Evolutionary conservation across 2,888 invertebrate genomes (phyloP), one percentile per base, ranked within the genome.

Genomic region (Emmelina monodactyla): DNA sequence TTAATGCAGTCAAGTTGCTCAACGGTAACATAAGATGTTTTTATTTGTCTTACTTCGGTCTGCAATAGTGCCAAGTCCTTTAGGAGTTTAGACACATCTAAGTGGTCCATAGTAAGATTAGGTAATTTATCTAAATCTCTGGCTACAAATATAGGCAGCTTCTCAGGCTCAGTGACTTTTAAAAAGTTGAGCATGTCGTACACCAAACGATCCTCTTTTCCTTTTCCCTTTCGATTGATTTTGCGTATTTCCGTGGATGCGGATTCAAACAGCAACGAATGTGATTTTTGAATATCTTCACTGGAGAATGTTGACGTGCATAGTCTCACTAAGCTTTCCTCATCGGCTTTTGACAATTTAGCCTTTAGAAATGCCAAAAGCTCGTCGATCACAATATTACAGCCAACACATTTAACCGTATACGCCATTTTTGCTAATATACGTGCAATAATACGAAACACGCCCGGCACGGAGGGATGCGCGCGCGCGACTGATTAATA

Each of bases 191-290:
- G 32, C 2, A 46, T 46, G 12, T 44, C 44, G 1, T 28, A 25
- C 10, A 46, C 3, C 9, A 35, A 32, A 1, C 44, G 33, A n/a
- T 36, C 32, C 34, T 43, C 40, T 31, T 44, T 46, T n/a, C 44
- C 44, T 5, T 38, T 22, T 1, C 35, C 13, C 35, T 45, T 47
- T 2, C 46, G 31, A 3, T 5, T n/a, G 2, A 37, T 30, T 32
- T 40, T 47, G 1, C 39, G 33, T 6, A 28, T 10, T 3, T 40
- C 42, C n/a, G 39, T 30, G 6, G 46, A 32, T 6, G 44, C n/a
- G 1, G 43, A 39, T 19, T 43, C 42, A 28, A 42, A 42, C 5
- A 46, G 28, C 16, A 44, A 34, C 31, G 34, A 31, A 11, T 44
- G 39, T 11, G 43, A 40, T 14, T 42, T 39, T 34, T 34, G 22